Percentiles rank a stretch among this genome's conserved stretches.
These are phyloP conservation scores for Drosophila neutralis DNA, from an alignment of 2,888 invertebrate genomes.

Conservation along the genomic window DNA sequence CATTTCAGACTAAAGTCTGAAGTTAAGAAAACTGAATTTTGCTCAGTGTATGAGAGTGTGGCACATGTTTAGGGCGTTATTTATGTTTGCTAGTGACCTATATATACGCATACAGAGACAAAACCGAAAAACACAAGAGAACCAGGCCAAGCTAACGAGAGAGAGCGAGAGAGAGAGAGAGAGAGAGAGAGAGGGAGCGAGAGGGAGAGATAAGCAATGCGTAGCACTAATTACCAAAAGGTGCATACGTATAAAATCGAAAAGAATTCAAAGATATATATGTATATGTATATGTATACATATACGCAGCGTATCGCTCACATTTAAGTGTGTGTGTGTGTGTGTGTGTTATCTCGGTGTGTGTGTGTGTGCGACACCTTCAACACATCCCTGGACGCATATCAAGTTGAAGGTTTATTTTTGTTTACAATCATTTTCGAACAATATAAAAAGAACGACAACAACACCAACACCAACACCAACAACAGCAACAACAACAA, in stretches of 20 bases:
- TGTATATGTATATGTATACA: conserved; percentile 1
- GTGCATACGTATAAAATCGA: conserved; percentile 18
- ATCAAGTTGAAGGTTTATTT: conserved; percentile 84
- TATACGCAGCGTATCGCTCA: conserved; percentile 3
- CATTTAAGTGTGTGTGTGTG: conserved; percentile 14
- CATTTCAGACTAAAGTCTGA: not conserved
- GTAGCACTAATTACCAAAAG: conserved; percentile 39
- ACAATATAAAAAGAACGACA: conserved; percentile 40
- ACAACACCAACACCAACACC: not conserved
- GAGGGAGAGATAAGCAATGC: conserved; percentile 10
- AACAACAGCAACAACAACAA: not conserved
- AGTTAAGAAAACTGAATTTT: not conserved
- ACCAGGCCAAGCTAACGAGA: not conserved
- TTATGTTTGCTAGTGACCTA: conserved; percentile 71
- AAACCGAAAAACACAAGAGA: not conserved
- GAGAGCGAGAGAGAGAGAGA: not conserved
- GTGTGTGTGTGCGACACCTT: conserved; percentile 64
- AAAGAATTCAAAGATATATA: conserved; percentile 25
- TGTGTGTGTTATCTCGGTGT: conserved; percentile 26
- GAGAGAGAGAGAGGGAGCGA: not conserved
- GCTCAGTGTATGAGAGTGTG: conserved; percentile 27
- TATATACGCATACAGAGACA: conserved; percentile 35
- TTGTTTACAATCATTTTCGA: conserved; percentile 78
- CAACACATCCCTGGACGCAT: conserved; percentile 81
- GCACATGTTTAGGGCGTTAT: conserved; percentile 55